A percentile compares a stretch with the other conserved stretches of the same genome.
phyloP scores from a whole-genome alignment of 2,113 vertebrate genomes.

The Chaetodon trifascialis region DNA sequence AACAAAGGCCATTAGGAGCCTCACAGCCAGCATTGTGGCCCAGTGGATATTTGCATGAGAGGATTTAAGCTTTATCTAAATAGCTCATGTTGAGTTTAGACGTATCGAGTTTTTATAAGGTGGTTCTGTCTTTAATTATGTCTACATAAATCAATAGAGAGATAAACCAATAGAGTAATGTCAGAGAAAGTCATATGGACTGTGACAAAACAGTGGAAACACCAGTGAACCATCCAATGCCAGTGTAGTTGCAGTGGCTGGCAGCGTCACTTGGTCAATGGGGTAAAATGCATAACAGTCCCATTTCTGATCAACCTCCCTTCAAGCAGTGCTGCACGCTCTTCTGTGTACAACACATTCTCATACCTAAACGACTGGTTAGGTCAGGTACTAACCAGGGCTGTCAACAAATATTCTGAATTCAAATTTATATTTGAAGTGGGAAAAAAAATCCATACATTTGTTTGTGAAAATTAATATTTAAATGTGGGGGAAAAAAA shows the following conservation, averaged over 20 bases:
- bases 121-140: constrained; percentile 30
- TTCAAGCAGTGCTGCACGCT: background rate
- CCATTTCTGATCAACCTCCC: constrained; percentile 2
- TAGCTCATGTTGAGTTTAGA: constrained; percentile 48
- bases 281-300: background rate
- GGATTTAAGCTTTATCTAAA: constrained; percentile 59
- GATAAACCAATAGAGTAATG: constrained; percentile 25
- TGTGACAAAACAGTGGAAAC: background rate
- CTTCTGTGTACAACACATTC: too few relatives aligned
- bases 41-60: constrained; percentile 53
- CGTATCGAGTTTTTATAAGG: constrained; percentile 41
- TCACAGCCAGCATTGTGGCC: constrained; percentile 46
- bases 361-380: background rate
- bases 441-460: too few relatives aligned
- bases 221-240: background rate
- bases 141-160: constrained; percentile 29
- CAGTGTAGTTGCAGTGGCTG: background rate
- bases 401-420: background rate
- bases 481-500: too few relatives aligned
- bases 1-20: constrained; percentile 68
- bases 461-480: too few relatives aligned
- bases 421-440: too few relatives aligned
- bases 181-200: background rate
- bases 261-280: background rate
- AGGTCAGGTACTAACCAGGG: background rate